Base-by-base conservation (phyloP, 2,888 invertebrate genomes). In the Brachyptera putata region DNA sequence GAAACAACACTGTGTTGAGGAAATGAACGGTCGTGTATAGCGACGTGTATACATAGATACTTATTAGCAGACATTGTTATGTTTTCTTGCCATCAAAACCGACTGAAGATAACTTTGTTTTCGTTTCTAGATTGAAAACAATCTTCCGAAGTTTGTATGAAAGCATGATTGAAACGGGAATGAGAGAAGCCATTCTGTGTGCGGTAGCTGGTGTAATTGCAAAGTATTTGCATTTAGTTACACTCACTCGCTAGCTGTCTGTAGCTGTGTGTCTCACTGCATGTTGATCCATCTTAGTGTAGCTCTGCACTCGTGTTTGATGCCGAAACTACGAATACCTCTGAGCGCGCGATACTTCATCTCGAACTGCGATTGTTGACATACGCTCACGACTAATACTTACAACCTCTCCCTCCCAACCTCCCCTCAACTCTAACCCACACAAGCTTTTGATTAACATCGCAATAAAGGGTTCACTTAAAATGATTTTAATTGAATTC, bases 391-490 rank as follows among this genome's bases (percentile, higher is more conserved):
- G 24, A 24, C n/a, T 46, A n/a, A 46, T 46, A 46, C 46, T 46
- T 46, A 46, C 22, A 18, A 18, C 2, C 43, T 18, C 46, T 46
- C 46, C 22, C 24, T 13, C 4, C 21, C 46, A 21, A n/a, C 21
- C 24, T n/a, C 46, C 46, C 30, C 30, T 30, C 7, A 11, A 30
- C 5, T 30, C n/a, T n/a, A 46, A n/a, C 16, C 26, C 34, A 24
- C 50, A 13, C 22, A 30, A 50, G 36, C 53, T 36, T 36, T 36
- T 18, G 34, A 26, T 30, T 50, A n/a, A 41, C 13, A 37, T 2
- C 13, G 11, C 46, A 22, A 46, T 46, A 46, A 46, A 53, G 53
- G 53, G 16, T 53, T 53, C 53, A 53, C 30, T 53, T 53, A 53
- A 53, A 53, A 53, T 53, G 3, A 53, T 34, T 34, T 21, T 53